Base-by-base conservation (phyloP, 2,888 invertebrate genomes). In the Drosophila percnosoma region DNA sequence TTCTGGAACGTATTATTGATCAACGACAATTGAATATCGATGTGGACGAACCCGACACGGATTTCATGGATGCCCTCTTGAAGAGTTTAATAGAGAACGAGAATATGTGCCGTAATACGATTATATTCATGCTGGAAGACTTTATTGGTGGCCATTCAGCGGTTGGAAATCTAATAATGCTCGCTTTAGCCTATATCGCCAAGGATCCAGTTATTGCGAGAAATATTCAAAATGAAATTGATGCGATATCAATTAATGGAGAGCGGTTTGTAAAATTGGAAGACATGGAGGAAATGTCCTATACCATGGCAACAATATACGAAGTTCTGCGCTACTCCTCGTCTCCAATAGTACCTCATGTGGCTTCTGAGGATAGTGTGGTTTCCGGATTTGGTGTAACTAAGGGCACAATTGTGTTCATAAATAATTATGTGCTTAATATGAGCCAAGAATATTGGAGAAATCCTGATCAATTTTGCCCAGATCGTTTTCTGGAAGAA, bases 311-410 rank as follows among this genome's bases (percentile, higher is more conserved):
- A 0, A 96, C 96, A 0, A 95, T 98, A 15, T 94, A 96, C 82
- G 98, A 98, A 93, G 96, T 97, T 1, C 92, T 98, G 0, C 93
- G 98, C 60, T 95, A 95, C 60, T 95, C 96, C 0, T 97, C 97
- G 0, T 98, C 98, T 0, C 98, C 98, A 0, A 98, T 98, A 66
- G 98, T 98, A 0, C 98, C 98, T 0, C 98, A 98, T 89, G 97
- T 97, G 0, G 97, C 98, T 0, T 96, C 96, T 0, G 95, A 95
- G 82, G 95, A 96, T 87, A 95, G 96, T 0, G 94, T 94, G 1
- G 95, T 98, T 8, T 95, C 95, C 38, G 97, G 96, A 0, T 96
- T 95, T 87, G 94, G 94, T 0, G 95, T 98, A 0, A 95, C 95
- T 53, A 96, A 96, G 89, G 97, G 96, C 0, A 97, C 97, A 0